Percentiles rank a stretch among this genome's conserved stretches.
Evolutionary conservation across 2,888 invertebrate genomes (phyloP).

Genomic region (Cephus runcator): DNA sequence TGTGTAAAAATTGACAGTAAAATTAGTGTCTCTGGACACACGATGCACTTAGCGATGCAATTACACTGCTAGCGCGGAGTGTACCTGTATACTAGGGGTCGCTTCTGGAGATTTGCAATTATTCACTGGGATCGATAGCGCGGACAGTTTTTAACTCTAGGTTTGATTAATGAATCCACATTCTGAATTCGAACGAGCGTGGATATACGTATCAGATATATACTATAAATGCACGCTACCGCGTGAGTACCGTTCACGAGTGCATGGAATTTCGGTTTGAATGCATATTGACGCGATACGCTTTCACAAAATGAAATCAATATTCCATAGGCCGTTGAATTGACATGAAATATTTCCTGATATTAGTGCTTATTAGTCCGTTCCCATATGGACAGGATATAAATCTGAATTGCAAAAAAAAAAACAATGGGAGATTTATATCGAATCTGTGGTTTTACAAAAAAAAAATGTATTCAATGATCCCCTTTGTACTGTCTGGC

Average conservation of each 20-base stretch:
- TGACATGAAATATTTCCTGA: conserved; percentile 56
- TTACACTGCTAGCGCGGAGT: not conserved
- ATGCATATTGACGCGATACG: conserved; percentile 43
- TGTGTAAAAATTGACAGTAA: not conserved
- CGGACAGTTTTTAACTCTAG: conserved; percentile 41
- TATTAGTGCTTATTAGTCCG: conserved; percentile 51
- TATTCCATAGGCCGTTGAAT: conserved; percentile 44
- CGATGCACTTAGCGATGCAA: not conserved
- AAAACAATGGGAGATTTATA: not conserved
- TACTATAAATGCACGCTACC: not conserved
- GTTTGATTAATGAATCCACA: conserved; percentile 55
- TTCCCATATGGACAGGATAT: not conserved
- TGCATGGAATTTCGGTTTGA: conserved; percentile 48
- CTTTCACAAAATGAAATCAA: conserved; percentile 47
- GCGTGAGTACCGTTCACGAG: conserved; percentile 14
- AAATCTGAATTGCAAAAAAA: not conserved
- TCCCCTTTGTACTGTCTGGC: not conserved
- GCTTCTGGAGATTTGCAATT: conserved; percentile 30
- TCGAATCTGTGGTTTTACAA: not conserved
- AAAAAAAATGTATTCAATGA: not conserved
- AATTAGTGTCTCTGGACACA: not conserved
- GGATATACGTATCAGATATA: conserved; percentile 21
- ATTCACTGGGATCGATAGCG: conserved; percentile 33
- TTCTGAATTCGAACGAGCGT: conserved; percentile 41
- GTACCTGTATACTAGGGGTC: conserved; percentile 21